Base-by-base conservation (phyloP, 2,888 invertebrate genomes). In the Drosophila recens region DNA sequence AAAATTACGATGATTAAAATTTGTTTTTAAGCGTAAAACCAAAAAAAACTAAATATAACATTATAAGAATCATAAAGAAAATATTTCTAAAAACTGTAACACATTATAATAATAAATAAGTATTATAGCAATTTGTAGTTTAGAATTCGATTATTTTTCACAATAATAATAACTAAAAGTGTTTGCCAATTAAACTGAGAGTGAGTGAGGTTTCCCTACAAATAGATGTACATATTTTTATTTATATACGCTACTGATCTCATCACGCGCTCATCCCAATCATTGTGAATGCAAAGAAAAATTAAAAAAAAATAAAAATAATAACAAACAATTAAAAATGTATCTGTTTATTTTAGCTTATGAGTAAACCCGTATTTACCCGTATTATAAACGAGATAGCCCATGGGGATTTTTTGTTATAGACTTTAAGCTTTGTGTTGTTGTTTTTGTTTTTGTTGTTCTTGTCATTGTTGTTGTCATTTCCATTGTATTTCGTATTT, bases 351-450 rank as follows among this genome's bases (percentile, higher is more conserved):
- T 61, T 43, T 52, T 36, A 51, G 27, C 51, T 43, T 58, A 51
- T 49, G 58, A 64, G 33, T 61, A 40, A 62, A 10, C 58, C 53
- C 36, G 53, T 57, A 58, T 58, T 70, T 57, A 52, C 20, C 20
- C 13, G 49, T 17, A 40, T 52, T 57, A 38, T 51, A 36, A 48
- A 34, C 33, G 33, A 23, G 43, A 45, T 23, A n/a, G 17, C 20
- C 54, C 34, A 49, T 40, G 17, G n/a, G 36, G 34, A 40, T 13
- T 46, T 64, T 48, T 57, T 30, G 15, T 38, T 48, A 11, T 42
- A n/a, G 40, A 34, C 34, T 51, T 36, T 20, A 36, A 51, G 20
- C 53, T 62, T n/a, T 51, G 51, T 36, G 11, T 38, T 51, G 11
- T 34, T 30, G n/a, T 27, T 13, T 10, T 57, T 48, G 15, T 15